Evolutionary conservation across 2,113 vertebrate species (phyloP).

Genomic region (Cnemophilus loriae): DNA sequence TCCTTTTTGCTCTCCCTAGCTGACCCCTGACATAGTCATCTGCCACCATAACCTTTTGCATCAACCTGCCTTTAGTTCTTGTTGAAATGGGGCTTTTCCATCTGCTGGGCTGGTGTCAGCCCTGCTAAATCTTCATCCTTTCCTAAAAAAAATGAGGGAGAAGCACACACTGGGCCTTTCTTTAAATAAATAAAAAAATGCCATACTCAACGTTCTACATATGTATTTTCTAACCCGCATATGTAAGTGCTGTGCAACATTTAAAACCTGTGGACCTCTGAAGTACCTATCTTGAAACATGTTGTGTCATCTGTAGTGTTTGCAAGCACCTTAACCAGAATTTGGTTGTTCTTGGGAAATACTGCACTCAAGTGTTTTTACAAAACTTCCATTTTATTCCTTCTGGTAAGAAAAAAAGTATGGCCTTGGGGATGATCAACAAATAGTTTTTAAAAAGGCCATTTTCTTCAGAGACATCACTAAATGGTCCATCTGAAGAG

Average conservation of each 20-base stretch:
- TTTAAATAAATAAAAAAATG: not conserved
- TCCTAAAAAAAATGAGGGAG: not conserved
- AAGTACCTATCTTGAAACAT: not conserved
- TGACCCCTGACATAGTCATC: not conserved
- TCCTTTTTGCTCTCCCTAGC: not conserved
- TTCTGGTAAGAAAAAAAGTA: not conserved
- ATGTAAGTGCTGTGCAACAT: not conserved
- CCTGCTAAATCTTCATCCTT: not conserved
- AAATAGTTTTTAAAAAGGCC: not conserved
- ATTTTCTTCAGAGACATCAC: not conserved
- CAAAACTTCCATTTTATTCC: not conserved
- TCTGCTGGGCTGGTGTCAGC: not conserved
- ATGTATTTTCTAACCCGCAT: not conserved
- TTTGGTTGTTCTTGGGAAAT: not conserved
- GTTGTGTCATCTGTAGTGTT: not conserved
- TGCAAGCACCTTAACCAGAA: not conserved
- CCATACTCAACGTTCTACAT: accelerated
- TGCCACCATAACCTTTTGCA: not conserved
- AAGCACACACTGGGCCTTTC: not conserved
- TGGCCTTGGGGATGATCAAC: not conserved
- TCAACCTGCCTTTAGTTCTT: not conserved
- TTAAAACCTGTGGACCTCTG: not conserved
- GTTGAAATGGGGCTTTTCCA: not conserved
- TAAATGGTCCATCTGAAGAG: not conserved
- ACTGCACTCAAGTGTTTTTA: not conserved